Base-by-base conservation (phyloP, 2,113 vertebrate species). In the Barbus barbus region DNA sequence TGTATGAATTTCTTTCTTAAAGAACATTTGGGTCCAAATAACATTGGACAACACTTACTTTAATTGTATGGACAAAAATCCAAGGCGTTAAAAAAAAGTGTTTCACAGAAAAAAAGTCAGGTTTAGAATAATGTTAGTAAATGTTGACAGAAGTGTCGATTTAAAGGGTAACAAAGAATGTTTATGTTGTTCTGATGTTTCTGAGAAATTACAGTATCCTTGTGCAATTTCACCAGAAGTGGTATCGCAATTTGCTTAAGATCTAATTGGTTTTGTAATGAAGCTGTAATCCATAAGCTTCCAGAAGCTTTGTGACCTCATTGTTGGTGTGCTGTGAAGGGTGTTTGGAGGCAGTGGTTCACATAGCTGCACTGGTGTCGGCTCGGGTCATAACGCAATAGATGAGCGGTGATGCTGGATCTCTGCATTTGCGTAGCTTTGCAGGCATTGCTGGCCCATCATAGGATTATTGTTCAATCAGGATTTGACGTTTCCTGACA, bases 401-500 rank as follows among this genome's bases (percentile, higher is more conserved):
- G 63, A 61, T 63, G 53, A 72, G 44, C 8, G 53, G n/a, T 81
- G 41, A 26, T 75, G 20, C 71, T 41, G 51, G 81, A n/a, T 80
- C 56, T 79, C 56, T 81, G 76, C 58, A 44, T 56, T 81, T 76
- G 82, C 12, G 16, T 67, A 46, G 48, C 75, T 82, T 24, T 26
- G 48, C 24, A 46, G 9, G 56, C 61, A 72, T 58, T 72, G 78
- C 20, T 79, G 12, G 44, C 74, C 78, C 65, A 41, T 77, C 51
- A 7, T 80, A 18, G 82, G 87, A 86, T 88, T 88, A 86, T 58
- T 83, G 85, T 86, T 67, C 85, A 84, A 72, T 84, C 79, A 69
- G 87, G 82, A 84, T 88, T 88, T 82, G 78, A 84, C 81, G 28
- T 81, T 83, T 77, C 60, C 24, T 81, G 65, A 73, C 63, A 82